A percentile compares a stretch with the other conserved stretches of the same genome.
Conservation (phyloP, 1,140 invertebrate genomes). For the Eulimnadia texana region DNA sequence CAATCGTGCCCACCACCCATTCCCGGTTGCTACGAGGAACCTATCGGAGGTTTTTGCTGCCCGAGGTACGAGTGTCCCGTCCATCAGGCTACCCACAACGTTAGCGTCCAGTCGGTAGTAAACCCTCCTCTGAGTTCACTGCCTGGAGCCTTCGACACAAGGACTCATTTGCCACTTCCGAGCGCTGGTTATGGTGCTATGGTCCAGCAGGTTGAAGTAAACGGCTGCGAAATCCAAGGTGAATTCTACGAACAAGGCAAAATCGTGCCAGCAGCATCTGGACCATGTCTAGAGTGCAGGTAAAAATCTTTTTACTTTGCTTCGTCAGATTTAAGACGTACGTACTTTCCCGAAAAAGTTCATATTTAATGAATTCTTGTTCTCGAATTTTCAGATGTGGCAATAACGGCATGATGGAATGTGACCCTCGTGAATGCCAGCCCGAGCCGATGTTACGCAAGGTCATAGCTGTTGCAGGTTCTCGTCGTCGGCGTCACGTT, state of each 20-base stretch:
- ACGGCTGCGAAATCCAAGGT: constrained; percentile 66
- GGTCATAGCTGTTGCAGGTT: constrained; percentile 53
- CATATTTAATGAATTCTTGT: constrained; percentile 7
- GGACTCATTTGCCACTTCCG: background rate
- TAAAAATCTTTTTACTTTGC: constrained; percentile 39
- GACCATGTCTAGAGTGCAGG: constrained; percentile 82
- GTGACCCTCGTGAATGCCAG: constrained; percentile 71
- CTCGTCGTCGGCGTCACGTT: constrained; percentile 11
- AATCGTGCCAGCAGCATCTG: constrained; percentile 62
- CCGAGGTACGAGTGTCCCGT: constrained; percentile 86
- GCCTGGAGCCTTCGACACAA: constrained; percentile 6
- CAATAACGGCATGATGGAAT: constrained; percentile 78
- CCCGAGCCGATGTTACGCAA: constrained; percentile 74
- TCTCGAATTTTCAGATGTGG: constrained; percentile 53
- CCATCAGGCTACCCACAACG: constrained; percentile 47
- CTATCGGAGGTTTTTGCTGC: constrained; percentile 84
- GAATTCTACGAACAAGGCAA: constrained; percentile 69
- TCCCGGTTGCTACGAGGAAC: constrained; percentile 72
- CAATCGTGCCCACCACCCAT: constrained; percentile 89
- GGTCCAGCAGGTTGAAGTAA: constrained; percentile 14
- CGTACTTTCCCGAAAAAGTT: background rate
- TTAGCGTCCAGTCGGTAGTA: constrained; percentile 59
- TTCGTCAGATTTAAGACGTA: background rate
- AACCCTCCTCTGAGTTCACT: constrained; percentile 17
- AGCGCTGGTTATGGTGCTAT: constrained; percentile 7